Evolutionary conservation across 2,113 vertebrate genomes (phyloP).

Genomic region (Haplochromis burtoni): DNA sequence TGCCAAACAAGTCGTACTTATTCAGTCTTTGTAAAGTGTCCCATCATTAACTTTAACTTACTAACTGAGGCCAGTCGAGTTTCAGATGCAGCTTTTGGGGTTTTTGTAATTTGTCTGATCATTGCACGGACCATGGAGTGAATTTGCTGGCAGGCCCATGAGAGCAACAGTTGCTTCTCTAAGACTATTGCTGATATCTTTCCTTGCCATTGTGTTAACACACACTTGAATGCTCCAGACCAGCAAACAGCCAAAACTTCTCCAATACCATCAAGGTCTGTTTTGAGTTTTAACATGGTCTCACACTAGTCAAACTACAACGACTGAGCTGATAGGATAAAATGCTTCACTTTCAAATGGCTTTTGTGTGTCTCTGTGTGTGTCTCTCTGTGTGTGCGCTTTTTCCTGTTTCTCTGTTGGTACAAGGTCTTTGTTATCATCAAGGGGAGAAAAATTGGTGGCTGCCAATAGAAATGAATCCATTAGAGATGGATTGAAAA

Average conservation of each 20-base stretch:
- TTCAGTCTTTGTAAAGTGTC: not conserved
- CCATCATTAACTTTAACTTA: not conserved
- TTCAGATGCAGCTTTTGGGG: not conserved
- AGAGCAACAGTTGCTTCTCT: not conserved
- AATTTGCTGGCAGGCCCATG: not conserved
- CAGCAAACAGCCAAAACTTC: not conserved
- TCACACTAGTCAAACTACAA: not conserved
- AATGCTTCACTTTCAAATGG: not conserved
- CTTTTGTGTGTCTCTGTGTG: not conserved
- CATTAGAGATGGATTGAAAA: slow-evolving; percentile 36
- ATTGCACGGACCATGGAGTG: not conserved
- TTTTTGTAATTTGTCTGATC: not conserved
- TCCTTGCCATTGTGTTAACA: not conserved
- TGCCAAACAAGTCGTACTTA: not conserved
- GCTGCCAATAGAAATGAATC: slow-evolving; percentile 46
- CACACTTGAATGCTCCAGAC: not conserved
- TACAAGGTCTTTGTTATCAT: slow-evolving; percentile 27
- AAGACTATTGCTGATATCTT: not conserved
- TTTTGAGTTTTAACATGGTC: not conserved
- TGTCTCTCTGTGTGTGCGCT: not conserved
- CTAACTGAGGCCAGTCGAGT: no score
- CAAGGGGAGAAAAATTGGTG: not conserved
- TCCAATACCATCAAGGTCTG: not conserved
- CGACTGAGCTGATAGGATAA: not conserved
- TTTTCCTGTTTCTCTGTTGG: not conserved